These are phyloP conservation scores for Drosophila anceps DNA, from an alignment of 2,888 invertebrate species.

Conservation along the genomic window DNA sequence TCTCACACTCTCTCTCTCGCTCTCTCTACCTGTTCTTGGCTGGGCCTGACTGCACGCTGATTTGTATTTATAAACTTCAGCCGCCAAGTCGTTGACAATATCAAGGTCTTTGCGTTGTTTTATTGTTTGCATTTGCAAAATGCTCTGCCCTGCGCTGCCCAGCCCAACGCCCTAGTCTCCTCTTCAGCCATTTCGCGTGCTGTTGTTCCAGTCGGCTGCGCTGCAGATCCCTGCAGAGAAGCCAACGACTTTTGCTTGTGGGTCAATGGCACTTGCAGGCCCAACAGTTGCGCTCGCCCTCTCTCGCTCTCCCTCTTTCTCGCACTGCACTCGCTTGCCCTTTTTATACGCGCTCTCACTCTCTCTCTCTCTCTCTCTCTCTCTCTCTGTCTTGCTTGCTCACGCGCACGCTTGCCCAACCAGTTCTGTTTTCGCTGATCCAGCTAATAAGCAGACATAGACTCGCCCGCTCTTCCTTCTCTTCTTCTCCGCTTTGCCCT, in stretches of 20 bases:
- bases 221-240: conserved; percentile 44
- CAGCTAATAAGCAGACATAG: conserved; percentile 55
- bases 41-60: conserved; percentile 12
- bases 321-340: conserved; percentile 2
- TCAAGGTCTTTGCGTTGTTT: conserved; percentile 64
- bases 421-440: conserved; percentile 54
- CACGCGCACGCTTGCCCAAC: conserved; percentile 26
- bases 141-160: conserved; percentile 1
- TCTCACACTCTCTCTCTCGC: background rate
- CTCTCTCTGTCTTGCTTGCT: background rate
- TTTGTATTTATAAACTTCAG: conserved; percentile 61
- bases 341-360: background rate
- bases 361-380: background rate
- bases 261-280: conserved; percentile 72
- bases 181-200: conserved; percentile 14
- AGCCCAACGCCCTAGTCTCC: conserved; percentile 46
- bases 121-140: conserved; percentile 26
- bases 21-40: background rate
- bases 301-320: conserved; percentile 9
- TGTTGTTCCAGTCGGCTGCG: conserved; percentile 5
- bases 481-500: background rate
- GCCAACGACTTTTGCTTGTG: conserved; percentile 73
- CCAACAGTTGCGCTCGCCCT: conserved; percentile 7
- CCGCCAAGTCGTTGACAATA: conserved; percentile 71
- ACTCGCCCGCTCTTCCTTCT: conserved; percentile 18